Evolutionary conservation across 2,797 vertebrate species (phyloP), one percentile per base, ranked within the genome.

Genomic region (Mormyrus proboscirostris): DNA sequence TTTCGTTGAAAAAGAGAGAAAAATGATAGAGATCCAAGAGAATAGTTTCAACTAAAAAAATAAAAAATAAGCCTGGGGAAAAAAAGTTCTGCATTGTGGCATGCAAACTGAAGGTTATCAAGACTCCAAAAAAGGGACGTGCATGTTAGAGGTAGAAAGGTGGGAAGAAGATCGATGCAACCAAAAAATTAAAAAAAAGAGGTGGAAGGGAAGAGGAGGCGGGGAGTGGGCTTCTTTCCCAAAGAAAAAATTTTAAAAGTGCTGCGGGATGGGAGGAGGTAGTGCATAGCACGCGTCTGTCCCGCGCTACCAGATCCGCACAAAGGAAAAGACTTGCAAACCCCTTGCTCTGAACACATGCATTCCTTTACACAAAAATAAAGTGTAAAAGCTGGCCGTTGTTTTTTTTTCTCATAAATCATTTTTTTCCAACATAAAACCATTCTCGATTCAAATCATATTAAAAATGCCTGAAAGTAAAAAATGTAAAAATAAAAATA

Each of bases 31-130:
- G 95, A 95, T 96, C 95, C 95, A 84, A 94, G 94, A 93, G 93
- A 95, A 94, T 91, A 93, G 95, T 94, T 96, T 62, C 92, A 95
- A 95, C 93, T 93, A 92, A 94, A 89, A 90, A 91, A 89, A 92
- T 84, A 90, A 93, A 91, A 92, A 94, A 94, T 95, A 95, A 95
- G 94, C 94, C 95, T 95, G 93, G 92, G 89, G 92, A 92, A 90
- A 91, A 94, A 95, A 94, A 92, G 90, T 95, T 97, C 94, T 97
- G 97, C 96, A 97, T 97, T 96, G 94, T 92, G 96, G 97, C 98
- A 99, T 99, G 98, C 98, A 99, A 99, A 98, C 97, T 97, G 97
- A 97, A 96, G 97, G 97, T 97, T 97, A 95, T 97, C 97, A 97
- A 98, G 97, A 96, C 97, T 96, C 96, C 97, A 97, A 97, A 97